A percentile compares a stretch with the other conserved stretches of the same genome.
Conservation (phyloP, 2,113 vertebrate genomes). For the Turnix velox region DNA sequence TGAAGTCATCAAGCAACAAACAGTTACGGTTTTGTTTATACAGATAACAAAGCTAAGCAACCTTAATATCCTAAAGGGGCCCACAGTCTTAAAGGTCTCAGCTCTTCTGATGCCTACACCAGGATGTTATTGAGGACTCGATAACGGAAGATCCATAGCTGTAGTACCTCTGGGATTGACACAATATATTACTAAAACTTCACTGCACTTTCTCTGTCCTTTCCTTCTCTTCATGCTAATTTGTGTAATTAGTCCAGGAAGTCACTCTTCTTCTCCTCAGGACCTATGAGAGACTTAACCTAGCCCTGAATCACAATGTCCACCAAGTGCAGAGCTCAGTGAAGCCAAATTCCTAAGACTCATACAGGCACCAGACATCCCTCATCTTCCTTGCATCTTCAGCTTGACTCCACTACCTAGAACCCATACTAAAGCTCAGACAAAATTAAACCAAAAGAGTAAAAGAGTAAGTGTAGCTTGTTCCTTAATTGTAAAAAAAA, state of each 20-base stretch:
- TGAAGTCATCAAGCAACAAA: background rate
- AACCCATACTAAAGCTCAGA: background rate
- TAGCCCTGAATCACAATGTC: background rate
- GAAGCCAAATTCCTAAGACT: background rate
- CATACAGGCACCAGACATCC: background rate
- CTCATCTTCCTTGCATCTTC: background rate
- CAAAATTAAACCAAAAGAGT: background rate
- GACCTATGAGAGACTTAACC: background rate
- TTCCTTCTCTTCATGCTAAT: background rate
- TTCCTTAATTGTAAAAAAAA: background rate
- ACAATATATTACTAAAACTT: background rate
- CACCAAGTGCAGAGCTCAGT: background rate
- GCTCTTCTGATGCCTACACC: background rate
- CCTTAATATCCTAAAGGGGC: too few species aligned
- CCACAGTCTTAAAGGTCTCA: too few species aligned
- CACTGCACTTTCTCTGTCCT: background rate
- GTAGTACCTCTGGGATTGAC: background rate
- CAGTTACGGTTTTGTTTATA: background rate
- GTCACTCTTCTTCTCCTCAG: background rate
- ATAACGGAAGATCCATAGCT: background rate
- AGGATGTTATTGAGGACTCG: background rate
- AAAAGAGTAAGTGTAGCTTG: background rate
- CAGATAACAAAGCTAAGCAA: background rate
- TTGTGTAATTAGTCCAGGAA: background rate
- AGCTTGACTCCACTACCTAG: background rate